phyloP scores from a whole-genome alignment of 2,797 vertebrate species.

The Masticophis lateralis region DNA sequence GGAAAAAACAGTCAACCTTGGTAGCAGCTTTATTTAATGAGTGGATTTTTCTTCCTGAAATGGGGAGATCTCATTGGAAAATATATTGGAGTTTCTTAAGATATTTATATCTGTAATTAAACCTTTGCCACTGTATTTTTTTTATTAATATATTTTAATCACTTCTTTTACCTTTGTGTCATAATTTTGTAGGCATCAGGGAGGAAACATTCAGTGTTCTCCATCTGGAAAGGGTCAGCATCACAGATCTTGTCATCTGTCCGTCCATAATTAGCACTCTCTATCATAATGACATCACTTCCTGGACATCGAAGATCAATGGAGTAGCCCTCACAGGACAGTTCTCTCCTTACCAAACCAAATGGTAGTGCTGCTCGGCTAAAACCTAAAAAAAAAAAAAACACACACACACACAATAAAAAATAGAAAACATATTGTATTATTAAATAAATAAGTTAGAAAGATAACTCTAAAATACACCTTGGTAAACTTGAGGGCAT shows the following conservation, averaged over 20 bases:
- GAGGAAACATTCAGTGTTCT: slow-evolving; percentile 99
- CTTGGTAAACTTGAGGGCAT: not conserved
- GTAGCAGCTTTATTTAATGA: not conserved
- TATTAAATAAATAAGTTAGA: not conserved
- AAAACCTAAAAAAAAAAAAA: slow-evolving; percentile 77
- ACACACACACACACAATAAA: not conserved
- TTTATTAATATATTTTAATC: not conserved
- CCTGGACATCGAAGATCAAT: slow-evolving; percentile 97
- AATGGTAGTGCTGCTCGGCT: slow-evolving; percentile 94
- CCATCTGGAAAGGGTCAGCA: slow-evolving; percentile 99
- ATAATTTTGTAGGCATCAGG: slow-evolving; percentile 99
- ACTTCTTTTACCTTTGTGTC: slow-evolving; percentile 90
- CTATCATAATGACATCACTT: slow-evolving; percentile 99
- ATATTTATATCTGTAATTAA: not conserved
- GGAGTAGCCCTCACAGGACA: slow-evolving; percentile 97
- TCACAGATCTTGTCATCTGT: slow-evolving; percentile 99
- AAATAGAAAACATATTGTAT: not conserved
- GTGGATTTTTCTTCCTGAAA: not conserved
- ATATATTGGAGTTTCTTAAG: not conserved
- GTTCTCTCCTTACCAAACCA: slow-evolving; percentile 93
- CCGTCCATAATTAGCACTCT: slow-evolving; percentile 96
- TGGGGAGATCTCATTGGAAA: not conserved
- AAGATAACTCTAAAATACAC: not conserved
- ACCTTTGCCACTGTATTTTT: not conserved
- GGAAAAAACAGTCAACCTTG: rapidly evolving